Conservation (phyloP, 1,140 invertebrate species). For the Potamilus streckersoni region DNA sequence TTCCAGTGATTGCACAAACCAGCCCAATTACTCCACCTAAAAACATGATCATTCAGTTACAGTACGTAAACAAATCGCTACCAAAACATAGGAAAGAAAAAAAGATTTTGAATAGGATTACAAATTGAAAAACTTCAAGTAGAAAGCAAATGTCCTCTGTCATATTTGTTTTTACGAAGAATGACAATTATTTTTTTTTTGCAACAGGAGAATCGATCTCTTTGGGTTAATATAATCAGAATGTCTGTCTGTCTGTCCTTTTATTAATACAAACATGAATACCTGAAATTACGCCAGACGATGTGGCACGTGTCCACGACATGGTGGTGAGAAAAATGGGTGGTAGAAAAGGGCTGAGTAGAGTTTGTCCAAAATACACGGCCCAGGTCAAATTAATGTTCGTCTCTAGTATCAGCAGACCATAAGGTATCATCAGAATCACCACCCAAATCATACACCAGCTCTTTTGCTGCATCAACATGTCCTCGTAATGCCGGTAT, state of each 20-base stretch:
- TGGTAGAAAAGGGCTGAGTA: slow-evolving; percentile 26
- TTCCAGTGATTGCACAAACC: slow-evolving; percentile 28
- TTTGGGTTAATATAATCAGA: no score
- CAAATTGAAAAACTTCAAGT: slow-evolving; percentile 59
- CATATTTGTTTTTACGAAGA: no score
- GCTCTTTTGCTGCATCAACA: slow-evolving; percentile 18
- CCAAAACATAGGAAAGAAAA: background rate
- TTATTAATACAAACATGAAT: background rate
- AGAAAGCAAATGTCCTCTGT: no score
- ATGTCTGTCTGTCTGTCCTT: no score
- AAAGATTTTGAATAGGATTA: slow-evolving; percentile 32
- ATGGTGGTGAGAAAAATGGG: slow-evolving; percentile 49
- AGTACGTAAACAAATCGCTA: background rate
- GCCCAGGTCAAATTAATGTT: slow-evolving; percentile 26
- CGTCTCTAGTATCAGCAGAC: slow-evolving; percentile 15
- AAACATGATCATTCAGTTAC: slow-evolving; percentile 1
- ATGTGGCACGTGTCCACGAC: slow-evolving; percentile 41
- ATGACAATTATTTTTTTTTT: no score
- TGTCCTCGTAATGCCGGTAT: slow-evolving; percentile 29
- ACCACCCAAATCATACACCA: slow-evolving; percentile 25
- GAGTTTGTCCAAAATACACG: slow-evolving; percentile 1
- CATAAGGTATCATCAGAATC: slow-evolving; percentile 20
- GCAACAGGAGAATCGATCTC: no score
- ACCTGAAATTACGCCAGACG: slow-evolving; percentile 41
- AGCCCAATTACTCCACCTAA: slow-evolving; percentile 36